A percentile compares a stretch with the other conserved stretches of the same genome.
These are phyloP conservation scores for Dinothrombium tinctorium DNA, from an alignment of 1,140 invertebrate species.

Conservation along the genomic window DNA sequence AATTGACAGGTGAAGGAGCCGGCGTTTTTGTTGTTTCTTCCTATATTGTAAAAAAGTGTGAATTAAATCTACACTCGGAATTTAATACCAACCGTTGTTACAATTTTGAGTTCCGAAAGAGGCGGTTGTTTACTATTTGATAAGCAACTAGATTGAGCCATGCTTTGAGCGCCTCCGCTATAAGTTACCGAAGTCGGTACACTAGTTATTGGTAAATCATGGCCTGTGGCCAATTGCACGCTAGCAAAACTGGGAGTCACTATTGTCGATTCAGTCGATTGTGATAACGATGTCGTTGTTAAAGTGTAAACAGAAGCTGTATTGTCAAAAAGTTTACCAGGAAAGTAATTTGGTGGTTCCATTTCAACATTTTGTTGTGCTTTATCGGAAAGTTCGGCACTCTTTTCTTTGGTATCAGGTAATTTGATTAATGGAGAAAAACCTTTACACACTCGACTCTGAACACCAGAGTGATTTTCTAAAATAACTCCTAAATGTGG, in stretches of 20 bases:
- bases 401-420: too few species aligned
- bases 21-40: too few species aligned
- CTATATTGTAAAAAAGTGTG: too few species aligned
- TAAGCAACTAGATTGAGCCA: slow-evolving; percentile 1
- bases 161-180: neutral
- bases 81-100: too few species aligned
- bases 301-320: neutral
- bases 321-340: neutral
- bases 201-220: neutral
- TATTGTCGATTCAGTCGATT: neutral
- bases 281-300: neutral
- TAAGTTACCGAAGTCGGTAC: neutral
- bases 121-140: too few species aligned
- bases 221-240: neutral
- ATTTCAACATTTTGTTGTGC: too few species aligned
- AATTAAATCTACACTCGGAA: too few species aligned
- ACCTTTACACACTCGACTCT: slow-evolving; percentile 18
- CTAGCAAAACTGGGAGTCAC: neutral
- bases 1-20: too few species aligned
- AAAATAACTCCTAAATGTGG: slow-evolving; percentile 62
- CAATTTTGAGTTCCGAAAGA: too few species aligned
- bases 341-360: too few species aligned
- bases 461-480: slow-evolving; percentile 65
- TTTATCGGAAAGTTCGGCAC: too few species aligned
- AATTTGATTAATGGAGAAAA: too few species aligned